Evolutionary conservation across 2,888 invertebrate species (phyloP).

Genomic region (Monopis laevigella): DNA sequence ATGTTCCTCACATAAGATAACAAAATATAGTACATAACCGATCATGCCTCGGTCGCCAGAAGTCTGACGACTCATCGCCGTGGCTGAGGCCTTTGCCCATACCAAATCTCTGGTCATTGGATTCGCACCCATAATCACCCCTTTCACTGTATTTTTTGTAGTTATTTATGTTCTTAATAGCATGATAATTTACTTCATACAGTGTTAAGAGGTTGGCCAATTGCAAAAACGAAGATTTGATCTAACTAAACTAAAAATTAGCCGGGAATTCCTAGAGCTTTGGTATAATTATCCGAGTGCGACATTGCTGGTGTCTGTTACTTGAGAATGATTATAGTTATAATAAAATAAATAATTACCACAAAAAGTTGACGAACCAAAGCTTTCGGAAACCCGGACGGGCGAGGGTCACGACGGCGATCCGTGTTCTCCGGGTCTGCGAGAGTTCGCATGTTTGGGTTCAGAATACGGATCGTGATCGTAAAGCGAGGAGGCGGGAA

Average conservation of each 20-base stretch:
- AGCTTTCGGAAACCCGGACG: conserved; percentile 14
- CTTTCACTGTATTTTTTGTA: conserved; percentile 51
- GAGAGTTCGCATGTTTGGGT: not conserved
- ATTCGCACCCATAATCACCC: conserved; percentile 55
- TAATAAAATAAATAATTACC: not conserved
- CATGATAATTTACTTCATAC: conserved; percentile 38
- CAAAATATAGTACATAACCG: not conserved
- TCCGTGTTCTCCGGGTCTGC: not conserved
- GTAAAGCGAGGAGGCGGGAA: conserved; percentile 61
- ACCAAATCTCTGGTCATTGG: conserved; percentile 16
- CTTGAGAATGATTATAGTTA: too few species aligned
- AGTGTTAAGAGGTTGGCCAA: conserved; percentile 67
- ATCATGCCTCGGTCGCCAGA: not conserved
- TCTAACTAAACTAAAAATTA: conserved; percentile 52
- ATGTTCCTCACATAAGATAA: conserved; percentile 24
- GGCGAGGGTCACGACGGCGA: conserved; percentile 12
- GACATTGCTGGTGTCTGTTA: not conserved
- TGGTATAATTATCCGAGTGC: conserved; percentile 16
- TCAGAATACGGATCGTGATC: conserved; percentile 9
- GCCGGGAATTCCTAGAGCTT: conserved; percentile 34
- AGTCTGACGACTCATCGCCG: too few species aligned
- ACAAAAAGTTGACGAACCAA: not conserved
- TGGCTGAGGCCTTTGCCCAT: conserved; percentile 8
- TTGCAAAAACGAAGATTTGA: conserved; percentile 70
- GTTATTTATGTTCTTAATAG: conserved; percentile 29